Evolutionary conservation across 2,888 invertebrate genomes (phyloP).

Genomic region (Melanostoma mellinum): DNA sequence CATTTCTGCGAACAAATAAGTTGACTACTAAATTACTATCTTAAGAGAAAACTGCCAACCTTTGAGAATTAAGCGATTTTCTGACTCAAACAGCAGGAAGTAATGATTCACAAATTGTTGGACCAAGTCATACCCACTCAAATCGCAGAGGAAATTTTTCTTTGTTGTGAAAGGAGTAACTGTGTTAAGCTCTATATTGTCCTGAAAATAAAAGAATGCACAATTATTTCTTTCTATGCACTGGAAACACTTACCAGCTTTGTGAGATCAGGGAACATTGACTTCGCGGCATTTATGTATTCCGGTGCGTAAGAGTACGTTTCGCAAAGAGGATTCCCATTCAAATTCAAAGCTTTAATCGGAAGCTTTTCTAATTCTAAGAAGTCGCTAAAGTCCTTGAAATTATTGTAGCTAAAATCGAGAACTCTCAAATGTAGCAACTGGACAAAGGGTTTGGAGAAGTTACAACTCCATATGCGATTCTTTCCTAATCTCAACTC

Average conservation of each 20-base stretch:
- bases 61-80: constrained; percentile 74
- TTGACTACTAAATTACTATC: neutral
- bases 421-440: constrained; percentile 77
- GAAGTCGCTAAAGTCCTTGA: constrained; percentile 76
- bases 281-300: constrained; percentile 76
- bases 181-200: constrained; percentile 76
- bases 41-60: constrained; percentile 48
- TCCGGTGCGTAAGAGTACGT: constrained; percentile 77
- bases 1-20: constrained; percentile 58
- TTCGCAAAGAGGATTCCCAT: constrained; percentile 79
- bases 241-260: constrained; percentile 73
- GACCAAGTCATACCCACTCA: constrained; percentile 78
- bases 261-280: constrained; percentile 76
- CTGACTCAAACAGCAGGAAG: constrained; percentile 76
- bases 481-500: constrained; percentile 78
- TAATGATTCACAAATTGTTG: constrained; percentile 77
- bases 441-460: constrained; percentile 75
- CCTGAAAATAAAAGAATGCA: constrained; percentile 64
- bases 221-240: neutral
- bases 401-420: constrained; percentile 79
- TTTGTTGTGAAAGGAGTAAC: constrained; percentile 75
- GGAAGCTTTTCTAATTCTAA: constrained; percentile 75
- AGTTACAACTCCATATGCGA: constrained; percentile 76
- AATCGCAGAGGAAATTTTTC: constrained; percentile 78
- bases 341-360: constrained; percentile 76